phyloP scores from a whole-genome alignment of 2,797 vertebrate genomes.

The Bradypus variegatus region DNA sequence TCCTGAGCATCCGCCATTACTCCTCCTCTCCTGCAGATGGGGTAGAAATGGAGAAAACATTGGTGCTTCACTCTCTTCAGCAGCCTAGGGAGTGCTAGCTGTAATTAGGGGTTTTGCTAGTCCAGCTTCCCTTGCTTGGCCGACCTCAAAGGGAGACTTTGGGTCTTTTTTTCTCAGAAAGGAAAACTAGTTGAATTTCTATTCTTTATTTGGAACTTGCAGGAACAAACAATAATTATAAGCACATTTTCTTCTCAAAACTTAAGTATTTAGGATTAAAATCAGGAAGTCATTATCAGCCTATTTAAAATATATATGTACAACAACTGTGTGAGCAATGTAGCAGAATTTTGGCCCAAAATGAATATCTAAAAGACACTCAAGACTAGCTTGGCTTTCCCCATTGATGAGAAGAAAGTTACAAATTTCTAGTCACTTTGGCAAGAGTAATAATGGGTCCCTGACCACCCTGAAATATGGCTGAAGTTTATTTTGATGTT shows the following conservation, averaged over 20 bases:
- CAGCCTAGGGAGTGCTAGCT: too few relatives aligned
- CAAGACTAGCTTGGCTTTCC: conserved; percentile 7
- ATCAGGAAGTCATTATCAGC: conserved; percentile 18
- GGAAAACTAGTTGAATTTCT: background rate
- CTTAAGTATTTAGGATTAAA: conserved; percentile 40
- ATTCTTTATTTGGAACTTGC: background rate
- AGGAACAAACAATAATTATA: background rate
- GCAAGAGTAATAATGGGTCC: background rate
- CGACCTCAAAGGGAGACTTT: background rate
- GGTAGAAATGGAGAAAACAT: background rate
- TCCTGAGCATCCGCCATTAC: background rate
- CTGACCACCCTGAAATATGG: background rate
- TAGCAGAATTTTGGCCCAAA: conserved; percentile 20
- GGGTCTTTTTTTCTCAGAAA: background rate
- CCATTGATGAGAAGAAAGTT: conserved; percentile 25
- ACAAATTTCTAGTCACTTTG: background rate
- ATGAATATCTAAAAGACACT: conserved; percentile 18
- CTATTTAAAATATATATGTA: background rate
- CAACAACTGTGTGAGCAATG: background rate
- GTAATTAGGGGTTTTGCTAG: background rate
- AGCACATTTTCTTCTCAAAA: conserved; percentile 22
- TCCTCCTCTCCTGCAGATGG: background rate
- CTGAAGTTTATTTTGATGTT: conserved; percentile 2
- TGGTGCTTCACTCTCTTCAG: background rate
- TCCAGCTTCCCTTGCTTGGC: background rate